A percentile compares a stretch with the other conserved stretches of the same genome.
These are phyloP conservation scores for Dasyornis broadbenti DNA, from an alignment of 2,113 vertebrate genomes.

Conservation along the genomic window DNA sequence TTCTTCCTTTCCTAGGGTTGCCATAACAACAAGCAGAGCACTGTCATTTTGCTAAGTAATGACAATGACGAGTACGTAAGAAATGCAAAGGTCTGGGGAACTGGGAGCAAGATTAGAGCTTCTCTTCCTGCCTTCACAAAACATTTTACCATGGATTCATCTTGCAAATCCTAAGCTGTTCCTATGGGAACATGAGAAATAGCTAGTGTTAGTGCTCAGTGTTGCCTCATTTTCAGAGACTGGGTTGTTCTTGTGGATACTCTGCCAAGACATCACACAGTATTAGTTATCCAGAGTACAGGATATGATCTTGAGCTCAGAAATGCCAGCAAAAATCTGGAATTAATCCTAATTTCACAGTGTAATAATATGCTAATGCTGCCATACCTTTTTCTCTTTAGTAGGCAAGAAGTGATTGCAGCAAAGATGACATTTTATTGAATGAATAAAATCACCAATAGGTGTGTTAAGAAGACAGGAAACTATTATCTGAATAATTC, in stretches of 20 bases:
- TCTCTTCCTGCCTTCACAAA: conserved; percentile 24
- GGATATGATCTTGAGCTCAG: neutral
- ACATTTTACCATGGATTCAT: conserved; percentile 27
- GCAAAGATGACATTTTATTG: neutral
- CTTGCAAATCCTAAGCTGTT: neutral
- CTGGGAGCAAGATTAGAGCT: conserved; percentile 10
- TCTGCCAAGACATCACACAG: neutral
- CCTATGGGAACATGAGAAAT: conserved; percentile 30
- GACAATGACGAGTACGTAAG: conserved; percentile 41
- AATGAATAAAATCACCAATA: neutral
- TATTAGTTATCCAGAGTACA: neutral
- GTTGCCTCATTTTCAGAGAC: conserved; percentile 7
- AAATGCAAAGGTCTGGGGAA: conserved; percentile 31
- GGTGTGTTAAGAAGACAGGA: neutral
- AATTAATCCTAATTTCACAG: neutral
- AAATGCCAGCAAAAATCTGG: neutral
- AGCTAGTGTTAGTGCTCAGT: neutral
- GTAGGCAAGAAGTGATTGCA: neutral
- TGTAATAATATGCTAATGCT: neutral
- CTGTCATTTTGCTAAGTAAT: conserved; percentile 39
- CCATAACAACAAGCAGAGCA: conserved; percentile 10
- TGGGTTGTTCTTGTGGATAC: neutral
- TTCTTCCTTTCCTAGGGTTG: neutral
- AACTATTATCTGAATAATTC: neutral
- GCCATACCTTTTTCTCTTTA: neutral